Percentiles rank a stretch among this genome's conserved stretches.
Conservation (phyloP, 2,113 vertebrate species). For the Chauna torquata region DNA sequence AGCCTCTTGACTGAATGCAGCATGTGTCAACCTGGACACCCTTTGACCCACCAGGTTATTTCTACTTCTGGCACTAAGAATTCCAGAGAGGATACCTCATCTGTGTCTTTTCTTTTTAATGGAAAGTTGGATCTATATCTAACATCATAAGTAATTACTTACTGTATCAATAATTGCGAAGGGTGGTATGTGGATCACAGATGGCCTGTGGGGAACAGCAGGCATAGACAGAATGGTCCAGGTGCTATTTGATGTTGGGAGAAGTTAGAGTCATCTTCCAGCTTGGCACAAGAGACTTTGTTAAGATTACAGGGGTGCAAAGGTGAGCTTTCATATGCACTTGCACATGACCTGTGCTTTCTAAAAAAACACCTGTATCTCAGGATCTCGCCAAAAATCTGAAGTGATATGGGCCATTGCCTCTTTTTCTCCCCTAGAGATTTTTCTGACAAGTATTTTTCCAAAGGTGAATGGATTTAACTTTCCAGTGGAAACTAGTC, state of each 20-base stretch:
- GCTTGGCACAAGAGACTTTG: background rate
- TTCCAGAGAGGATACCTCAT: slow-evolving; percentile 19
- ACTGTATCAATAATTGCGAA: slow-evolving; percentile 24
- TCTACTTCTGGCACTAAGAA: slow-evolving; percentile 37
- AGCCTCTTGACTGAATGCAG: background rate
- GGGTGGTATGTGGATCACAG: slow-evolving; percentile 10
- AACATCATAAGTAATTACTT: slow-evolving; percentile 40
- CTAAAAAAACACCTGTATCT: slow-evolving; percentile 23
- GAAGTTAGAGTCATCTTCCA: slow-evolving; percentile 19
- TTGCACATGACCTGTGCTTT: background rate
- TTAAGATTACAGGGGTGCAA: background rate
- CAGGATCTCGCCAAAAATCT: slow-evolving; percentile 17
- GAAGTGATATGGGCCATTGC: background rate
- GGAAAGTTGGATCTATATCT: slow-evolving; percentile 20
- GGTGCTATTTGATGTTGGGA: slow-evolving; percentile 31
- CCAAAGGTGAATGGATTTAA: background rate
- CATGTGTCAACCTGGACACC: slow-evolving; percentile 7
- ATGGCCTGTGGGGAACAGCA: slow-evolving; percentile 36
- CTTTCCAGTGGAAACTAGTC: background rate
- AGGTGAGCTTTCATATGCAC: slow-evolving; percentile 9
- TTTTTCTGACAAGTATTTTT: background rate
- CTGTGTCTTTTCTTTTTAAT: background rate
- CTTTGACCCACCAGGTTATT: slow-evolving; percentile 29
- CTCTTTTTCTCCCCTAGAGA: background rate
- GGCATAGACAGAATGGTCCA: slow-evolving; percentile 25